phyloP scores from a whole-genome alignment of 2,888 invertebrate genomes.

The Listrodromus nycthemerus region DNA sequence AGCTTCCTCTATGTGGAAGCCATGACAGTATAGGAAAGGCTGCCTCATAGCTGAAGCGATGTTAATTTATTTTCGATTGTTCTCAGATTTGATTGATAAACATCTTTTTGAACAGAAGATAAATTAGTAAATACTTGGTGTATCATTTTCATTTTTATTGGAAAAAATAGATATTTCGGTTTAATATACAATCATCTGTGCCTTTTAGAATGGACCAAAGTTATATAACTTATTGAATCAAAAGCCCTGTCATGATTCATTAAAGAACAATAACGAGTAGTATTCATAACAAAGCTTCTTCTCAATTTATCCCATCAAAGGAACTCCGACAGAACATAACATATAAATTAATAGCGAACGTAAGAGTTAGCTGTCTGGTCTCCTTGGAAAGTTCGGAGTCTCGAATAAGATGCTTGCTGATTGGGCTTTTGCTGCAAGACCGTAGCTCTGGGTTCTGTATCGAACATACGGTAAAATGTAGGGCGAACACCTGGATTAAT shows the following conservation, averaged over 20 bases:
- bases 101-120: too few species aligned
- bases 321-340: neutral
- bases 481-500: conserved; percentile 25
- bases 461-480: conserved; percentile 30
- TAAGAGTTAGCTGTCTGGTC: conserved; percentile 76
- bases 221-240: conserved; percentile 56
- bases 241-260: neutral
- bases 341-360: conserved; percentile 72
- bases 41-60: too few species aligned
- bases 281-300: neutral
- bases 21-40: too few species aligned
- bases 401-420: conserved; percentile 74
- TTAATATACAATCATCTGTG: too few species aligned
- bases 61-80: too few species aligned
- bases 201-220: too few species aligned
- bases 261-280: neutral
- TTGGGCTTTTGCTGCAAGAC: conserved; percentile 73
- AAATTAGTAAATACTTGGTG: too few species aligned
- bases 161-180: too few species aligned
- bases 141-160: too few species aligned
- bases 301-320: neutral
- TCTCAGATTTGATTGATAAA: too few species aligned
- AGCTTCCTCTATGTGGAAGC: too few species aligned
- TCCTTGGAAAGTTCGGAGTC: conserved; percentile 76
- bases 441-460: conserved; percentile 9